Evolutionary conservation across 2,888 invertebrate species (phyloP).

Genomic region (Actias luna): DNA sequence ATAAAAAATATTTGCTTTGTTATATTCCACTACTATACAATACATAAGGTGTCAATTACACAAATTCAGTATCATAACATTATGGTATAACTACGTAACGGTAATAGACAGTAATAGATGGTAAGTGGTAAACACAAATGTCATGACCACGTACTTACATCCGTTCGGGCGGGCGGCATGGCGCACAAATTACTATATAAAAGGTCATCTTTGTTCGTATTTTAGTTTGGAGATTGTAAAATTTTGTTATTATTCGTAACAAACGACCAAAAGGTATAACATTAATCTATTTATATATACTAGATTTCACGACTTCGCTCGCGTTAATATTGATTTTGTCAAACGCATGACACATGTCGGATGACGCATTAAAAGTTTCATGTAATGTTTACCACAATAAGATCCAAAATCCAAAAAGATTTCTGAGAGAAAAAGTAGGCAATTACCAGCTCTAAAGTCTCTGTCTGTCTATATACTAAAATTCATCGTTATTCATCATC

Average conservation of each 20-base stretch:
- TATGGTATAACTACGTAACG: conserved; percentile 7
- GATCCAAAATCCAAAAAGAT: too few relatives aligned
- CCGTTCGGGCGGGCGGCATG: conserved; percentile 22
- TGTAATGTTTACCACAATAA: too few relatives aligned
- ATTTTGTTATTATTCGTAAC: neutral
- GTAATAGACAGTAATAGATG: conserved; percentile 19
- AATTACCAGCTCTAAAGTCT: too few relatives aligned
- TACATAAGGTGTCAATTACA: neutral
- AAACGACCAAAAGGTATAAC: neutral
- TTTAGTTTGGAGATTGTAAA: neutral
- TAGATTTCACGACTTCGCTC: too few relatives aligned
- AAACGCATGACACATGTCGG: too few relatives aligned
- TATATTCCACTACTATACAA: neutral
- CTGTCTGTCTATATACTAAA: too few relatives aligned
- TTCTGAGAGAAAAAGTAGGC: too few relatives aligned
- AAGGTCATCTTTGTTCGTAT: conserved; percentile 42
- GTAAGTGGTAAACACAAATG: conserved; percentile 31
- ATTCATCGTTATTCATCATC: too few relatives aligned
- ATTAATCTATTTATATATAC: too few relatives aligned
- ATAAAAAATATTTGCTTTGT: neutral
- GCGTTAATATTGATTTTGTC: too few relatives aligned
- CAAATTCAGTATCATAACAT: conserved; percentile 6
- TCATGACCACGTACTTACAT: conserved; percentile 34
- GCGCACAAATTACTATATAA: conserved; percentile 22
- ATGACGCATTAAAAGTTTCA: too few relatives aligned